Base-by-base conservation (phyloP, 37 sponge, comb jelly and placozoan species). In the Ianthella basta region DNA sequence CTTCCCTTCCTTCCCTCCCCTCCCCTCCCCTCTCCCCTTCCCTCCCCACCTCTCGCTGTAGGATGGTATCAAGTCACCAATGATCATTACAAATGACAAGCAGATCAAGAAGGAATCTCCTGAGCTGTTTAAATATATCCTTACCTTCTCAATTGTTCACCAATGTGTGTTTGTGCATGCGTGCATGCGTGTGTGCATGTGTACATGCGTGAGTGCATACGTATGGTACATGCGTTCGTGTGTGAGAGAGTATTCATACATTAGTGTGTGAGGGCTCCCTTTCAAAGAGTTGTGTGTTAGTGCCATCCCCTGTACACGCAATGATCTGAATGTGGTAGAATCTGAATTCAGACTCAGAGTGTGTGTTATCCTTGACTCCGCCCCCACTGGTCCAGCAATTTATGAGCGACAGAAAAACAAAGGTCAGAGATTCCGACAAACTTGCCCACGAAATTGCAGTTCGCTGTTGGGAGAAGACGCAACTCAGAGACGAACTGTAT, bases 41-140 rank as follows among this genome's bases (percentile, higher is more conserved):
- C 39, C 60, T 36, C 25, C 60, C 27, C 50, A 34, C 63, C 41
- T 40, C 37, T 63, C 27, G 79, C 60, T 64, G 0, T 74, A 98
- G 98, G 98, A 98, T 25, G 89, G 92, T n/a, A 96, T 98, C 78
- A 96, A 90, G 60, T 84, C 88, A 66, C 99, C 99, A 0, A 96
- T 98, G 91, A 91, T 98, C 39, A 67, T 82, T 16, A 92, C 93
- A n/a, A 55, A 89, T 20, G 95, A 98, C 85, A 98, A 96, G 60
- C 86, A 94, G 79, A 55, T 82, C 35, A 96, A 83, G 89, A 98
- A 98, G 85, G 96, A 96, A 23, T 90, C 93, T 0, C 38, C 86
- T 2, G 95, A 94, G 2, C 33, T 94, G 57, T 98, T 98, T 72
- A 94, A 91, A 85, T 57, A 90, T 95, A 86, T 86, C 87, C 87